phyloP scores from a whole-genome alignment of 1,140 invertebrate genomes.

The Helicoverpa armigera region DNA sequence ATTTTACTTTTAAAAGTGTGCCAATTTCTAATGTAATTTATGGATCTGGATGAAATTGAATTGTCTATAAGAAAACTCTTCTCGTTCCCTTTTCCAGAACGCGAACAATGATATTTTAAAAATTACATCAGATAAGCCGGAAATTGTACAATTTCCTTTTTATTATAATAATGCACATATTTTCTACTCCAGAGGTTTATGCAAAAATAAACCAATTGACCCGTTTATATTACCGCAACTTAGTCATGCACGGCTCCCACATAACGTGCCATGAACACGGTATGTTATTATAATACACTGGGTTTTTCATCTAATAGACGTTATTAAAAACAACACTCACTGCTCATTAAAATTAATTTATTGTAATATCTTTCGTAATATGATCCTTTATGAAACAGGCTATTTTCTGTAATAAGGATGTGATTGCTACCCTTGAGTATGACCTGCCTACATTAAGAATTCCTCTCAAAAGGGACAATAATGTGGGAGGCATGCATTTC shows the following conservation, averaged over 20 bases:
- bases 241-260: slow-evolving; percentile 15
- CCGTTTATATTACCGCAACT: slow-evolving; percentile 28
- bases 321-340: not conserved
- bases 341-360: not conserved
- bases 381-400: not conserved
- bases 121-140: no score
- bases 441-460: no score
- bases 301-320: not conserved
- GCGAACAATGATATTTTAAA: no score
- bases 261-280: not conserved
- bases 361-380: not conserved
- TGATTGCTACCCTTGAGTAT: not conserved
- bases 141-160: no score
- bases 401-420: not conserved
- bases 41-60: no score
- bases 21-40: no score
- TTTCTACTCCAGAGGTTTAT: not conserved
- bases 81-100: no score
- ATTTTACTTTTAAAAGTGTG: no score
- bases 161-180: not conserved
- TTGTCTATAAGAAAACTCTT: no score
- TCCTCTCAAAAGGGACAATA: not conserved
- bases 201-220: slow-evolving; percentile 36
- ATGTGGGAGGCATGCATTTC: slow-evolving; percentile 29
- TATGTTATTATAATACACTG: not conserved